Evolutionary conservation across 2,113 vertebrate species (phyloP), one percentile per base, ranked within the genome.

Genomic region (Epinephelus moara): DNA sequence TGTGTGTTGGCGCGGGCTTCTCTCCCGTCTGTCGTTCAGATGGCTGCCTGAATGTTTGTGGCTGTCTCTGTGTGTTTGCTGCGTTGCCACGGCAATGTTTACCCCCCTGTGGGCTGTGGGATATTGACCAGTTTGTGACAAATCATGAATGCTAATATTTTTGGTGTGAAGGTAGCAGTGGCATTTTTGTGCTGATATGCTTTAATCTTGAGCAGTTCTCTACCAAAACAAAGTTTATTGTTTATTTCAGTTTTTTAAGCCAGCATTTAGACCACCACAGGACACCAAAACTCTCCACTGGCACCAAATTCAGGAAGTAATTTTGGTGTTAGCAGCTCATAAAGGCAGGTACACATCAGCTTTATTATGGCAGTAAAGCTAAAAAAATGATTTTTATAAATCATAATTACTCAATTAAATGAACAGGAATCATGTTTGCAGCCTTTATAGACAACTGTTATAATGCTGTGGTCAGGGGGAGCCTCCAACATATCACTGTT

Each of bases 41-140:
- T 80, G 79, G 75, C 71, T n/a, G 82, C 21, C 47, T 78, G 80
- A 27, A 72, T 81, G 70, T 78, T 78, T 89, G 83, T 76, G 76
- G 76, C 67, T 21, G 60, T 67, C 56, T 75, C 61, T 78, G 11
- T 88, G 85, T 90, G 80, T 87, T 86, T 85, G 69, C 70, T 78
- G 70, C 2, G 4, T 91, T 85, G 21, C 88, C 76, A 55, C 3
- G 80, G 86, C 60, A 87, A 89, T 62, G 23, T 27, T 50, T 67
- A 49, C 55, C 64, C 67, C 37, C 61, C 27, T 52, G 21, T n/a
- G 23, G 61, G 27, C 30, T 80, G 55, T 2, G n/a, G 53, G 77
- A 63, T 83, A 63, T 60, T 3, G 81, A 87, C 71, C 53, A 77
- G 53, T 49, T 33, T 0, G 3, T 68, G 42, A n/a, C 25, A 50